These are phyloP conservation scores for Characodon lateralis DNA, from an alignment of 2,797 vertebrate genomes.

Conservation along the genomic window DNA sequence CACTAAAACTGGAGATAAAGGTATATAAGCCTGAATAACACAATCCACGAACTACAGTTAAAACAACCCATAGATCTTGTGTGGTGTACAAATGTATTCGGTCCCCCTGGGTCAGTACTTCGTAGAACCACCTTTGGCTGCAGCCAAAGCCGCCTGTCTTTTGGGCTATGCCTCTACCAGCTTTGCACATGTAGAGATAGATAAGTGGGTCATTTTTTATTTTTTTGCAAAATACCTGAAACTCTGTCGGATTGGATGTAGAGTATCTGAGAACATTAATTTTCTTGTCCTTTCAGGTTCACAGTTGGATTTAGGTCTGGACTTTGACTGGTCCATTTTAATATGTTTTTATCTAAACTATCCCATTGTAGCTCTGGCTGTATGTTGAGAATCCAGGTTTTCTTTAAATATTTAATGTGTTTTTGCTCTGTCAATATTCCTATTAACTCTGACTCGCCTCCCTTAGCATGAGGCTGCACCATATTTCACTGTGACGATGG, in stretches of 20 bases:
- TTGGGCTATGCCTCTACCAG: too few species aligned
- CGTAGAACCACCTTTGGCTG: neutral
- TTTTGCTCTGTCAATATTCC: too few species aligned
- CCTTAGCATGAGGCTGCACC: too few species aligned
- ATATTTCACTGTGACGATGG: too few species aligned
- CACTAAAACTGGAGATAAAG: slow-evolving; percentile 94
- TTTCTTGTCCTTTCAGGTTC: neutral
- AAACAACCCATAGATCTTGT: neutral
- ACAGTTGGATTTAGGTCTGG: neutral
- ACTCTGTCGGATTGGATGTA: too few species aligned
- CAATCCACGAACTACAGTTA: neutral
- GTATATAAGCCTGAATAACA: slow-evolving; percentile 56
- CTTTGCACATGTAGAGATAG: neutral
- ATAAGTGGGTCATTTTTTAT: neutral
- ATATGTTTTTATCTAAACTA: neutral
- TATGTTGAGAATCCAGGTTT: neutral
- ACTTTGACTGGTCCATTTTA: neutral
- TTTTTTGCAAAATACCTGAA: neutral
- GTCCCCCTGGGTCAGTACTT: neutral
- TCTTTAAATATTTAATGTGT: too few species aligned
- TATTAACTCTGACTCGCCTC: too few species aligned
- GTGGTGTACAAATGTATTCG: neutral
- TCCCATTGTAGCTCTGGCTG: neutral
- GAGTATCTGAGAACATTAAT: neutral
- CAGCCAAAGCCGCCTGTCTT: neutral